Conservation (phyloP, 1,140 invertebrate species). For the Aphelinus atriplicis region DNA sequence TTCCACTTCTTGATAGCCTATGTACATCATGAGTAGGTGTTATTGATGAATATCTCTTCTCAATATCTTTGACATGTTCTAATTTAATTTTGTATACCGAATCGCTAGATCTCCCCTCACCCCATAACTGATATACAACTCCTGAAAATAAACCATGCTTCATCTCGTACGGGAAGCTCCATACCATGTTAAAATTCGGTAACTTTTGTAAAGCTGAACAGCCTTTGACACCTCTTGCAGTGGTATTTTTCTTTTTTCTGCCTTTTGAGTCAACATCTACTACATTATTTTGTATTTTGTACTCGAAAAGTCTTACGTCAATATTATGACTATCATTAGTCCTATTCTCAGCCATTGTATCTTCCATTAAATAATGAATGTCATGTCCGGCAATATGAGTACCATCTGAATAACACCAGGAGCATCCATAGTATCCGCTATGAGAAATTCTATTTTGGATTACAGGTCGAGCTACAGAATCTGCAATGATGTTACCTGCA, state of each 20-base stretch:
- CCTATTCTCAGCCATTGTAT: slow-evolving; percentile 10
- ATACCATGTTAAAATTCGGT: no score
- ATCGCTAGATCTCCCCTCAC: no score
- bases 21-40: background rate
- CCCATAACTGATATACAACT: slow-evolving; percentile 26
- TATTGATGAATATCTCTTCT: no score
- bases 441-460: slow-evolving; percentile 40
- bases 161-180: no score
- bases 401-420: slow-evolving; percentile 28
- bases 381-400: slow-evolving; percentile 32
- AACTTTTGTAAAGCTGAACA: background rate
- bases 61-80: no score
- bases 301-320: slow-evolving; percentile 7
- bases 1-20: background rate
- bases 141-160: slow-evolving; percentile 38
- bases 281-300: slow-evolving; percentile 38
- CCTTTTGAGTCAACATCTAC: slow-evolving; percentile 33
- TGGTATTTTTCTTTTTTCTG: slow-evolving; percentile 10
- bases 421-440: slow-evolving; percentile 29
- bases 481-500: slow-evolving; percentile 26
- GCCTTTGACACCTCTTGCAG: slow-evolving; percentile 39
- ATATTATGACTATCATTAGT: slow-evolving; percentile 37
- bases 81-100: background rate
- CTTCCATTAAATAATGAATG: no score
- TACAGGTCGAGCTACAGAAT: background rate